Base-by-base conservation (phyloP, 2,888 invertebrate genomes). In the Latrodectus hesperus region DNA sequence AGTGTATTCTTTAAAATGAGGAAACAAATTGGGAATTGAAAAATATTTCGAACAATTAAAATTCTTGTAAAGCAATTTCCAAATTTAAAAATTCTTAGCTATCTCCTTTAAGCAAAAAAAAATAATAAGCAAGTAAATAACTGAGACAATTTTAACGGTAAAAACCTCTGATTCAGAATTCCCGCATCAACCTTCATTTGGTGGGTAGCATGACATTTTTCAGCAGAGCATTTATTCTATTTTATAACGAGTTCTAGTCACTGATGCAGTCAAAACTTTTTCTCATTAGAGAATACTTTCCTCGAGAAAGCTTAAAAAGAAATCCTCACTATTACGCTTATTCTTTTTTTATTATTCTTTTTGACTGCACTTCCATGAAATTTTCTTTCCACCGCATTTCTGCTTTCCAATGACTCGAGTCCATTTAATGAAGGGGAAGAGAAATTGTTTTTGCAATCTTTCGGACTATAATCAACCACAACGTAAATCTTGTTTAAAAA, bases 221-320 rank as follows among this genome's bases (percentile, higher is more conserved):
- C 38, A n/a, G n/a, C 10, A 60, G 22, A 17, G 9, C 22, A n/a
- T 14, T 52, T 75, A n/a, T 68, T 55, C 75, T 64, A 70, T 82
- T 82, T 68, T 82, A 70, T 82, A 82, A 82, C 70, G 82, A 82
- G 75, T 74, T 82, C 55, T 17, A 17, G 53, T 11, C 26, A 51
- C 38, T 70, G n/a, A 70, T 14, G 17, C 38, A 82, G 55, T 60
- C 26, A 49, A 38, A 60, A 76, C 82, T 75, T 82, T 82, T 75
- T 82, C 82, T 82, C 82, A 82, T 82, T 82, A 82, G 64, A 26
- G n/a, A 49, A 55, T 68, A 82, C 68, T 75, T 82, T 82, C 55
- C 49, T 82, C 22, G 38, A 38, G 68, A 38, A 38, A 68, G 74
- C 53, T 74, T 65, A 26, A 74, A 82, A 82, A 60, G 60, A 55